Evolutionary conservation across 2,797 vertebrate species (phyloP), one percentile per base, ranked within the genome.

Genomic region (Gymnoscopelus microlampas): DNA sequence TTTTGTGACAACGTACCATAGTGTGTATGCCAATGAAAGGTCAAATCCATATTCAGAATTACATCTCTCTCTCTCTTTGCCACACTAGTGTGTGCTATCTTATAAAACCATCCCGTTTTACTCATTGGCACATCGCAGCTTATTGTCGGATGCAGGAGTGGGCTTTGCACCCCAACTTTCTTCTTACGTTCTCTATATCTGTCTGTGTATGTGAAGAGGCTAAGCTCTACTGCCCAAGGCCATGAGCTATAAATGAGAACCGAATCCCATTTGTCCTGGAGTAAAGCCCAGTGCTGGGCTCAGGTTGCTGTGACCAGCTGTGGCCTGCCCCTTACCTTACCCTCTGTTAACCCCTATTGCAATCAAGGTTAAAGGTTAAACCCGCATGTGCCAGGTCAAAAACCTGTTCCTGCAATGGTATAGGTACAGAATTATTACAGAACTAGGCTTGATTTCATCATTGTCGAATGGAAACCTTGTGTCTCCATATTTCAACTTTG

Each of bases 201-300:
- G 76, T 85, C 76, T 74, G 48, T 60, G 29, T 56, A 62, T 23
- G 57, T 14, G 50, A 48, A 9, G 55, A 74, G 49, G 65, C 53
- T 81, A 72, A 82, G 66, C 76, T 80, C 67, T 55, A 50, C 60
- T 51, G 72, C 53, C 44, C 64, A 71, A 70, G 71, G 60, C 66
- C 68, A 58, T 2, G n/a, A 70, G 71, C 79, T 87, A 84, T 87
- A 88, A 85, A 87, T 81, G 81, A 71, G 51, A 68, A 49, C 48
- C 70, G 69, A 70, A 35, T 35, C 69, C 69, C 77, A 84, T 88
- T 83, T 77, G 85, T 87, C 81, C 70, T 26, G 76, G 71, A 48
- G 59, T 76, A 64, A 79, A 75, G 68, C 75, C 77, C 60, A 48
- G 70, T 39, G 39, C 67, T 23, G 13, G 73, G 75, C 63, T 87